Evolutionary conservation across 1,140 invertebrate species (phyloP).

Genomic region (Saccostrea cuccullata): DNA sequence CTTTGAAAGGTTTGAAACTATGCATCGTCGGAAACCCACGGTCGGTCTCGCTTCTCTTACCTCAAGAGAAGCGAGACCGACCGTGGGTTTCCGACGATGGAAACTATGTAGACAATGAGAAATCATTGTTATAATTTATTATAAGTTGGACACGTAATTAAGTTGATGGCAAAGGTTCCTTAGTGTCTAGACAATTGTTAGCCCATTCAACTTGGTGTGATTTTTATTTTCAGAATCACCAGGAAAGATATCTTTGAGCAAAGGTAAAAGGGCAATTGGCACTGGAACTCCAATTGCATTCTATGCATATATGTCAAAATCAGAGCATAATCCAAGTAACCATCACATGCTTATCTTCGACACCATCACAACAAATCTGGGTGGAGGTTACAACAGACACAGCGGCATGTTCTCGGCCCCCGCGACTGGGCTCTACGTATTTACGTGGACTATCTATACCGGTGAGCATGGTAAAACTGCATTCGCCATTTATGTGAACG

Average conservation of each 20-base stretch:
- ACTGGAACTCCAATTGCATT: slow-evolving; percentile 14
- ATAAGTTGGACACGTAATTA: too few species aligned
- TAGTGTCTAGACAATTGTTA: too few species aligned
- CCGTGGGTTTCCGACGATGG: too few species aligned
- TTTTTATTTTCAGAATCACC: not conserved
- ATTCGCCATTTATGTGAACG: not conserved
- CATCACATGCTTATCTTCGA: slow-evolving; percentile 46
- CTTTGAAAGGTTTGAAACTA: too few species aligned
- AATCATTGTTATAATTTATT: too few species aligned
- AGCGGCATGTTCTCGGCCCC: slow-evolving; percentile 40
- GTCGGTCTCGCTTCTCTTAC: too few species aligned
- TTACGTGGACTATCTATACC: slow-evolving; percentile 15
- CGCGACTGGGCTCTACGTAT: slow-evolving; percentile 20
- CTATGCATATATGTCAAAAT: slow-evolving; percentile 38
- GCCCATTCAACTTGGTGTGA: too few species aligned
- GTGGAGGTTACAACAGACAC: slow-evolving; percentile 39
- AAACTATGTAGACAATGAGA: too few species aligned
- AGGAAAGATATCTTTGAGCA: not conserved
- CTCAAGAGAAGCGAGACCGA: too few species aligned
- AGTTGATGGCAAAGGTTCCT: too few species aligned
- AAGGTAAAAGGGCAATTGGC: not conserved
- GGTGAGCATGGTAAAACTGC: not conserved
- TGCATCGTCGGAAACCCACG: too few species aligned
- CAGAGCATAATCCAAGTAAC: not conserved
- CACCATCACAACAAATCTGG: slow-evolving; percentile 14